Evolutionary conservation across 1,140 invertebrate species (phyloP).

Genomic region (Oppia nitens): DNA sequence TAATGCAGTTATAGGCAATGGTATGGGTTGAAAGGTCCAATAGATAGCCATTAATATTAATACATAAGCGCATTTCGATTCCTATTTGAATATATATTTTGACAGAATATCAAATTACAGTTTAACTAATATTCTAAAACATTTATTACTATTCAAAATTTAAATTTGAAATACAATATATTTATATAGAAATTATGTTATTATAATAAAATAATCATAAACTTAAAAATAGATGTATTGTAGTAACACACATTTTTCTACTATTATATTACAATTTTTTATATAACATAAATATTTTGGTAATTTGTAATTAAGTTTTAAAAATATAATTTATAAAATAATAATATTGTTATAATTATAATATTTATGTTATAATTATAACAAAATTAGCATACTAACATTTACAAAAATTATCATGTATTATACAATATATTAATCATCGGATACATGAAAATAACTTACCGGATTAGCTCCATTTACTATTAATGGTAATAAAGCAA

Average conservation of each 20-base stretch:
- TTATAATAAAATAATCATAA: neutral
- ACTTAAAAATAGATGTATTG: neutral
- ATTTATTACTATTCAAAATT: neutral
- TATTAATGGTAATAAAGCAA: conserved; percentile 8
- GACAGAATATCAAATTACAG: neutral
- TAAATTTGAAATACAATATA: neutral
- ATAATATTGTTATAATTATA: neutral
- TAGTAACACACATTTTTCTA: no score
- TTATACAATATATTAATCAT: neutral
- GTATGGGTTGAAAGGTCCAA: conserved; percentile 68
- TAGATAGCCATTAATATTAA: conserved; percentile 29
- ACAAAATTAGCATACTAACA: neutral
- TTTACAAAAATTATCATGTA: neutral
- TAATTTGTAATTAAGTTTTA: neutral
- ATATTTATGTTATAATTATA: neutral
- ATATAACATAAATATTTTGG: no score
- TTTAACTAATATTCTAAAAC: neutral
- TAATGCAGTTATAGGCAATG: conserved; percentile 70
- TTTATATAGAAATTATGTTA: neutral
- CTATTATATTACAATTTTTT: no score
- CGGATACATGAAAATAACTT: neutral
- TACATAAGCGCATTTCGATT: conserved; percentile 39
- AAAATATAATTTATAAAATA: neutral
- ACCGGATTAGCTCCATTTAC: neutral
- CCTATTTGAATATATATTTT: conserved; percentile 21